Evolutionary conservation across 1,140 invertebrate genomes (phyloP).

Genomic region (Ooceraea biroi): DNA sequence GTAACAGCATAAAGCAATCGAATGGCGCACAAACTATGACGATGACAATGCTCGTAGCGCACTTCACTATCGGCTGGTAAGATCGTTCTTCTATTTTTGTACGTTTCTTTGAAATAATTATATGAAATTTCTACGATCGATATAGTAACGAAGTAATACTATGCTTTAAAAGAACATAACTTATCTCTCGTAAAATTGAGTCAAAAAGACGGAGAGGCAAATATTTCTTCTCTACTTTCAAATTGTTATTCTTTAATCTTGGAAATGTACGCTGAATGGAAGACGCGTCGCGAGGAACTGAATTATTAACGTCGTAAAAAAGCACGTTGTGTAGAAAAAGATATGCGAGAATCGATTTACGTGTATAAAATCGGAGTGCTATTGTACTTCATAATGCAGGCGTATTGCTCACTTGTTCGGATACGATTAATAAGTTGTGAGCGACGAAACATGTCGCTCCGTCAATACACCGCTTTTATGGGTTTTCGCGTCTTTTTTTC

Average conservation of each 20-base stretch:
- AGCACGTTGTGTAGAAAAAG: not conserved
- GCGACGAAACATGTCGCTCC: constrained; percentile 5
- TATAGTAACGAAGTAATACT: not conserved
- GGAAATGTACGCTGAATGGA: not conserved
- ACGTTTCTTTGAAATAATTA: constrained; percentile 11
- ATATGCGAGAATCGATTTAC: not conserved
- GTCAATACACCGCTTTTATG: constrained; percentile 17
- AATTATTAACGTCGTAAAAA: not conserved
- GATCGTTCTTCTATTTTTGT: constrained; percentile 50
- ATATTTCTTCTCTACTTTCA: not conserved
- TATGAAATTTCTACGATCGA: not conserved
- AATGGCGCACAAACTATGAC: constrained; percentile 87
- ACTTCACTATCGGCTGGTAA: constrained; percentile 93
- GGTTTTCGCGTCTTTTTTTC: constrained; percentile 38
- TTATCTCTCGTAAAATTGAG: not conserved
- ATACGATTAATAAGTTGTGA: constrained; percentile 8
- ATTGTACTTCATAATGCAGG: not conserved
- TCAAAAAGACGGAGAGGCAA: not conserved
- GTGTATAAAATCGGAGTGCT: not conserved
- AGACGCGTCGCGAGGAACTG: not conserved
- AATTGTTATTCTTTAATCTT: constrained; percentile 6
- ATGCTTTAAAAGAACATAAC: not conserved
- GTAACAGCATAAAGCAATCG: constrained; percentile 89
- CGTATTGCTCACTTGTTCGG: not conserved
- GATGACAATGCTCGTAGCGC: constrained; percentile 89